Conservation (phyloP, 2,888 invertebrate genomes). For the Polietes domitor region DNA sequence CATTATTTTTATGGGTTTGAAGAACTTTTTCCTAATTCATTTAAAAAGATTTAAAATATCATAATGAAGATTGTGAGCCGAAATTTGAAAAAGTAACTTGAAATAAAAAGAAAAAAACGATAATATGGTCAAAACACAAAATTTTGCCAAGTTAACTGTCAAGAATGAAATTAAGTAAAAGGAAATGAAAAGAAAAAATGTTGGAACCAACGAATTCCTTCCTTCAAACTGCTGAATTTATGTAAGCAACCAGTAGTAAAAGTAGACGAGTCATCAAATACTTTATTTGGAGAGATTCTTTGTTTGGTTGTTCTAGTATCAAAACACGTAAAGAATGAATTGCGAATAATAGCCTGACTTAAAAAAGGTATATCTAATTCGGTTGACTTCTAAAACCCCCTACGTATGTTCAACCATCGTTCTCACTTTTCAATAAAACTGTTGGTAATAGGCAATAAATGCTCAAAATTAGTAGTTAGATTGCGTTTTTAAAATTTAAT, state of each 20-base stretch:
- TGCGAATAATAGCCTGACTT: no score
- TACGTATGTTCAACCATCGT: not conserved
- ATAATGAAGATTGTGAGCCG: no score
- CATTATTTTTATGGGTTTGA: no score
- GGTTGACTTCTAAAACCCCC: not conserved
- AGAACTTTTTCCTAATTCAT: no score
- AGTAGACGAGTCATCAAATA: no score
- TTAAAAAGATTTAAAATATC: no score
- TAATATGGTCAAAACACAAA: not conserved
- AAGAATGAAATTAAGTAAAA: not conserved
- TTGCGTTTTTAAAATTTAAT: slow-evolving; percentile 57
- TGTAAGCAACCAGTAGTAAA: no score
- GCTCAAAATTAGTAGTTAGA: slow-evolving; percentile 61
- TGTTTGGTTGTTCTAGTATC: no score
- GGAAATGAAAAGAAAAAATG: not conserved
- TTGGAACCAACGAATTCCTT: not conserved
- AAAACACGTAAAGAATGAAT: not conserved
- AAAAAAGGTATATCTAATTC: no score
- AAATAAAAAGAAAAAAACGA: not conserved
- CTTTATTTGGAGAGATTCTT: no score
- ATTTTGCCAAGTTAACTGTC: not conserved
- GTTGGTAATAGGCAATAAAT: slow-evolving; percentile 48
- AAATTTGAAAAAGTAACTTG: no score
- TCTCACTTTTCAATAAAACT: not conserved
- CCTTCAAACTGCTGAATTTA: no score